phyloP scores from a whole-genome alignment of 2,113 vertebrate species.

The Erythrolamprus reginae region DNA sequence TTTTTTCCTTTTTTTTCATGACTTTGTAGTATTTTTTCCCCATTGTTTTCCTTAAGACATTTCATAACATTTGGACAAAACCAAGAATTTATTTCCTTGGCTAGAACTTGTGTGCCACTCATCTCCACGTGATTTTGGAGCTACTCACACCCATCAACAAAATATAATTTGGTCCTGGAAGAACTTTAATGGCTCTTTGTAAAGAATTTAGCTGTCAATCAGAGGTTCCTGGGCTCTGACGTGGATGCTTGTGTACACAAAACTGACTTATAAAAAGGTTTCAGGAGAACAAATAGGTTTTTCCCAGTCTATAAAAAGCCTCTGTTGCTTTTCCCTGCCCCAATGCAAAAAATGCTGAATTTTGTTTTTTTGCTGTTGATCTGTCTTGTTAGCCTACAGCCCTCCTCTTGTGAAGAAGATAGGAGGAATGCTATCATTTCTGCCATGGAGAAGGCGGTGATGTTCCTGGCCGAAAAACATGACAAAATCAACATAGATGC shows the following conservation, averaged over 20 bases:
- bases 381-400: background rate
- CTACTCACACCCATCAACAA: background rate
- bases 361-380: background rate
- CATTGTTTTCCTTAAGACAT: background rate
- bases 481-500: constrained; percentile 78
- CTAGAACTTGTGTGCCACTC: background rate
- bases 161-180: background rate
- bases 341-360: background rate
- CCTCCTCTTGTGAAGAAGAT: constrained; percentile 1
- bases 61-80: background rate
- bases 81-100: background rate
- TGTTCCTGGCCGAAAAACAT: constrained; percentile 73
- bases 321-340: background rate
- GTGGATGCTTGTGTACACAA: background rate
- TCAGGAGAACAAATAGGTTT: background rate
- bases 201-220: background rate
- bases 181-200: background rate
- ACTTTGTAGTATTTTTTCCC: background rate
- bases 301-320: background rate
- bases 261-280: no score
- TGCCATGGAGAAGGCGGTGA: constrained; percentile 66
- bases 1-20: no score
- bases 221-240: background rate
- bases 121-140: background rate
- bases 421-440: constrained; percentile 67